Evolutionary conservation across 2,797 vertebrate species (phyloP), one percentile per base, ranked within the genome.

Genomic region (Phrynocephalus forsythii): DNA sequence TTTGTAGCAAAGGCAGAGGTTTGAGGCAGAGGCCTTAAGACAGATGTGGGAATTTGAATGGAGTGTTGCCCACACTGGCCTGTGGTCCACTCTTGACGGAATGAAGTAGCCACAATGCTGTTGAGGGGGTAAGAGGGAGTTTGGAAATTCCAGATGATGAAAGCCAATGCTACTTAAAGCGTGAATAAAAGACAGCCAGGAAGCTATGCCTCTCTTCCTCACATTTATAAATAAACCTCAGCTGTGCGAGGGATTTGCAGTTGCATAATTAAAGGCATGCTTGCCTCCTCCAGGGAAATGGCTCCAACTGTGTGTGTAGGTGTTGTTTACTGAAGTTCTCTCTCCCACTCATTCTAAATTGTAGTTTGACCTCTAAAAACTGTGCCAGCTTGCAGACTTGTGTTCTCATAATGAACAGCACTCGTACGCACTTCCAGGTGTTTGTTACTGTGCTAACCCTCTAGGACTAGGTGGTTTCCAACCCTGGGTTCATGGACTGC

Each of bases 161-260:
- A 56, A 56, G 6, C 52, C 9, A 11, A 10, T 56, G 52, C 6
- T 81, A 28, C 38, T 72, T 72, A 83, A 56, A 83, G 13, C 20
- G 13, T 6, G 28, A 72, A 48, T 73, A 73, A 73, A 22, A 83
- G 48, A 38, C 63, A 68, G 48, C 63, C 22, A 24, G 69, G 82
- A 83, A 83, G 52, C 50, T 73, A 73, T 60, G 16, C 69, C 18
- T 83, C 30, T 22, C 50, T 30, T 30, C n/a, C 82, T 83, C 82
- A 83, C 69, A 73, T 83, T 83, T 60, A 83, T 60, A 83, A 73
- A 83, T 83, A 83, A 83, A 83, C 33, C 20, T 1, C 50, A 73
- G 69, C 50, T 56, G 82, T 73, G 69, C 30, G 20, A 82, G 66
- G 30, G 11, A 56, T 73, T 72, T 72, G 20, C 10, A 13, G 82